Evolutionary conservation across 2,888 invertebrate species (phyloP).

Genomic region (Conops quadrifasciatus): DNA sequence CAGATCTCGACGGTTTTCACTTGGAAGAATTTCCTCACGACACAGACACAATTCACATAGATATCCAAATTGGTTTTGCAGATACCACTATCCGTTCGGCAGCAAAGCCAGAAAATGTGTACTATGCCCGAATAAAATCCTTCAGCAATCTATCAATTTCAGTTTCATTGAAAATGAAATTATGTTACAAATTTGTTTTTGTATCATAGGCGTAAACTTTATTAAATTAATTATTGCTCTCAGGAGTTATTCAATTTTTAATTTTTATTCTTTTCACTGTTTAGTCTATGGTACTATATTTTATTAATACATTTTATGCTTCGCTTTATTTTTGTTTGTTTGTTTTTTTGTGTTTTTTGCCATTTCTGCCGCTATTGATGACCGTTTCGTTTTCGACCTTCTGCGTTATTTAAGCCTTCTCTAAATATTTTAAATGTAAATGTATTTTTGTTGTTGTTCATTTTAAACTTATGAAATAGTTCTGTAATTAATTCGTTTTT

Average conservation of each 20-base stretch:
- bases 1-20: no score
- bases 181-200: neutral
- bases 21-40: no score
- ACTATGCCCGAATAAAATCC: no score
- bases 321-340: slow-evolving; percentile 12
- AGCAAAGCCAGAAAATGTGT: no score
- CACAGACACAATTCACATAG: no score
- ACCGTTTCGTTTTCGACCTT: neutral
- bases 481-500: slow-evolving; percentile 3
- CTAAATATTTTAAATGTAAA: slow-evolving; percentile 11
- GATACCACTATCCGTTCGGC: no score
- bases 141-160: no score
- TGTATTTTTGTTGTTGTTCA: slow-evolving; percentile 5
- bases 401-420: neutral
- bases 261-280: neutral
- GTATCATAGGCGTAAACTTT: slow-evolving; percentile 13
- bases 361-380: slow-evolving; percentile 3
- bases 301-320: neutral
- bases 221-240: slow-evolving; percentile 30
- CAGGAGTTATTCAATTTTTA: slow-evolving; percentile 16
- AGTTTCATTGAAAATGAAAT: no score
- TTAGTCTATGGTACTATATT: neutral
- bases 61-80: no score
- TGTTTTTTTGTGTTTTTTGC: slow-evolving; percentile 1
- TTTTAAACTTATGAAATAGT: slow-evolving; percentile 29